Conservation (phyloP, 1,140 invertebrate species). For the Brachionus asplanchnoidis region DNA sequence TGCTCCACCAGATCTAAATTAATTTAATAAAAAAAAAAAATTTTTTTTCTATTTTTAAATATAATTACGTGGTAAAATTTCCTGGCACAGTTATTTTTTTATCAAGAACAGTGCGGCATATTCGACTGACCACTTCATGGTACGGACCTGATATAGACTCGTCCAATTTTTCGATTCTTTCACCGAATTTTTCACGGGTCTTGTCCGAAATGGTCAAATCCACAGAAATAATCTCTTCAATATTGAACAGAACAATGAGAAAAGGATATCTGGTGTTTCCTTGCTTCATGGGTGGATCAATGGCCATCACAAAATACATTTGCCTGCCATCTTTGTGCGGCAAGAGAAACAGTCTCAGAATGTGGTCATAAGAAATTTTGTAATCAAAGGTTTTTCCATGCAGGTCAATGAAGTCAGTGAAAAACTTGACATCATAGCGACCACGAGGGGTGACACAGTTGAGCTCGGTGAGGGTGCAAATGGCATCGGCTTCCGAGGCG, state of each 20-base stretch:
- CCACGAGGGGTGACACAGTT: slow-evolving; percentile 83
- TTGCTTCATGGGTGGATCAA: slow-evolving; percentile 98
- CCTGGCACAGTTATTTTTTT: slow-evolving; percentile 91
- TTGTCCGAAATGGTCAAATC: slow-evolving; percentile 88
- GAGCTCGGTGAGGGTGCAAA: slow-evolving; percentile 91
- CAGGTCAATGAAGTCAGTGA: slow-evolving; percentile 91
- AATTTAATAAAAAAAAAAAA: slow-evolving; percentile 19
- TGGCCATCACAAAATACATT: slow-evolving; percentile 90
- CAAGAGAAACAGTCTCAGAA: slow-evolving; percentile 83
- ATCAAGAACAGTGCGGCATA: slow-evolving; percentile 92
- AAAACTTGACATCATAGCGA: slow-evolving; percentile 98
- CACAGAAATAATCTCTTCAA: slow-evolving; percentile 77
- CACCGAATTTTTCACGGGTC: slow-evolving; percentile 83
- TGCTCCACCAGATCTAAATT: slow-evolving; percentile 74
- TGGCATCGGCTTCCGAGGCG: slow-evolving; percentile 84
- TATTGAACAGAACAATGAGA: slow-evolving; percentile 84
- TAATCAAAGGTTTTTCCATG: slow-evolving; percentile 99
- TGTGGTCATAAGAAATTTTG: slow-evolving; percentile 94
- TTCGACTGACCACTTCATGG: slow-evolving; percentile 87
- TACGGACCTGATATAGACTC: slow-evolving; percentile 86
- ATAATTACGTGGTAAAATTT: slow-evolving; percentile 73
- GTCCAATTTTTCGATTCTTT: slow-evolving; percentile 68
- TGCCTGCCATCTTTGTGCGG: slow-evolving; percentile 96
- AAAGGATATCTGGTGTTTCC: slow-evolving; percentile 90
- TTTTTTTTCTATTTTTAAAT: slow-evolving; percentile 35